Percentiles rank a stretch among this genome's conserved stretches.
These are phyloP conservation scores for Oenanthe melanoleuca DNA, from an alignment of 2,113 vertebrate genomes.

Conservation along the genomic window DNA sequence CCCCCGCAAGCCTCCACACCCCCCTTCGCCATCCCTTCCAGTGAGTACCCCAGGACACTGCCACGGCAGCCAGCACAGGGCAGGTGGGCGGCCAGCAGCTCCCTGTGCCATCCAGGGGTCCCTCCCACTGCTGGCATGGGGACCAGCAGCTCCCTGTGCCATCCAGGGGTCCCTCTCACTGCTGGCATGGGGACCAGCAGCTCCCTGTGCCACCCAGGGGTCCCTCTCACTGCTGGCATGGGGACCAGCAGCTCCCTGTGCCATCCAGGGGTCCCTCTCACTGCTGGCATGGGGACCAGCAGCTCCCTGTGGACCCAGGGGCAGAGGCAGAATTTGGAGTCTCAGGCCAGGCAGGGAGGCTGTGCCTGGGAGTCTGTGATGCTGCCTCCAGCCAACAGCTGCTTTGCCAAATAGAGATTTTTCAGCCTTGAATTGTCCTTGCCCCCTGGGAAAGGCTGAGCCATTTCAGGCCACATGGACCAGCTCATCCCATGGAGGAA, in stretches of 20 bases:
- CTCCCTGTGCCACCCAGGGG: too few relatives aligned
- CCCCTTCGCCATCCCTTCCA: slow-evolving; percentile 83
- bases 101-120: accelerated
- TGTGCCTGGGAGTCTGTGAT: accelerated
- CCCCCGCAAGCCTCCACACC: slow-evolving; percentile 77
- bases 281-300: too few relatives aligned
- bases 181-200: too few relatives aligned
- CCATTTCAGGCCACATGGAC: neutral
- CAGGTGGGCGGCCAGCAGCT: neutral
- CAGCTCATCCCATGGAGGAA: neutral
- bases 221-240: too few relatives aligned
- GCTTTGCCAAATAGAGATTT: neutral
- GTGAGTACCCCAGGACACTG: slow-evolving; percentile 72
- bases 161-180: too few relatives aligned
- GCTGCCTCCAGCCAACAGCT: neutral
- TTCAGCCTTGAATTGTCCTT: neutral
- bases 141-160: too few relatives aligned
- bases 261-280: too few relatives aligned
- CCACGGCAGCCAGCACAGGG: accelerated
- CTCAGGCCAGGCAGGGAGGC: neutral
- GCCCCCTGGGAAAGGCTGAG: neutral
- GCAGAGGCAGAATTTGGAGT: neutral
- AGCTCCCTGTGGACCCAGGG: neutral
- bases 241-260: too few relatives aligned
- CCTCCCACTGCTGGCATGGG: neutral